Evolutionary conservation across 1,140 invertebrate genomes (phyloP), one percentile per base, ranked within the genome.

Genomic region (Trichonephila inaurata): DNA sequence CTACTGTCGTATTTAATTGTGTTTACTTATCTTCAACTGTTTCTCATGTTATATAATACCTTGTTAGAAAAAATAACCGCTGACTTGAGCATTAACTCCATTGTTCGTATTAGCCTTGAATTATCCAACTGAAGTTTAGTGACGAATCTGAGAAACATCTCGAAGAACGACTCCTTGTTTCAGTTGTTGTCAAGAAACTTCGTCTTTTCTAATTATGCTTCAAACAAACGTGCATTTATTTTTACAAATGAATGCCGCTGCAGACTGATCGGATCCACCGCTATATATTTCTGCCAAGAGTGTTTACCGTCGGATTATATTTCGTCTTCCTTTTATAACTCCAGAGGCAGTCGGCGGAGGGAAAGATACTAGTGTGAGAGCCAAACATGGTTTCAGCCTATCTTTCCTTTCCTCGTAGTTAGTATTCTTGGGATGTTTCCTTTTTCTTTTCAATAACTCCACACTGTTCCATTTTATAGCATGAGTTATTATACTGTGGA

Each of bases 321-420:
- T 91, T 91, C 89, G 44, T 61, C 69, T 91, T 91, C 89, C 89
- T 81, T 91, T 91, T 91, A 60, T 91, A 91, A 61, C 89, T 24
- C 72, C 28, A n/a, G 69, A n/a, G 40, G 2, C 16, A 44, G 51
- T 40, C 33, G 40, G 8, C 64, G 85, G 85, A 33, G 61, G 44
- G 21, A n/a, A 58, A 44, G n/a, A 58, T 33, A 87, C 61, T n/a
- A 8, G 33, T 21, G 87, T 1, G 18, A 61, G 89, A 33, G 89
- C 89, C 89, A 91, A 91, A 91, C 89, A 91, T 91, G 89, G 66
- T 21, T 82, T 24, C 69, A 6, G 12, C 44, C 82, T n/a, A 51
- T 12, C 72, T 33, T 60, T 58, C 82, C 21, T 44, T 14, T 51
- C 64, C 51, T 51, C 7, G 51, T 51, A 7, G 51, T 51, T 51